Base-by-base conservation (phyloP, 2,888 invertebrate genomes). In the Hipparchia sbordonii region DNA sequence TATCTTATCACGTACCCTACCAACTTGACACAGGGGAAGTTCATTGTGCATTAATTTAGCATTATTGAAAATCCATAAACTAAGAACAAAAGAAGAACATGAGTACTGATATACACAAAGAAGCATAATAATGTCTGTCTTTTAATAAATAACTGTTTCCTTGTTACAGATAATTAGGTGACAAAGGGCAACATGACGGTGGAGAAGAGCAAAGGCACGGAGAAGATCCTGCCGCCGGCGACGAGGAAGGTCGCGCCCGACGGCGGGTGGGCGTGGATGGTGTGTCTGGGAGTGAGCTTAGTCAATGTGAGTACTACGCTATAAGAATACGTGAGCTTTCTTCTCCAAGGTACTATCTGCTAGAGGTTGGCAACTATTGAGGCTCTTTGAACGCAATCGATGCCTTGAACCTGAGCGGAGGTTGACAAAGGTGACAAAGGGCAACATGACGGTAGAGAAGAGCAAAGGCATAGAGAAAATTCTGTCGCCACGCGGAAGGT, bases 191-290 rank as follows among this genome's bases (percentile, higher is more conserved):
- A 86, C 83, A 93, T 93, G 93, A 93, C 93, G 80, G 92, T 89
- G 80, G 92, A 93, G 85, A 93, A 90, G 84, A 92, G 87, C 79
- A 93, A 93, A 91, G 93, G 91, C 77, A 79, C 81, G 51, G 83
- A 82, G 73, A 77, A 81, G 74, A 89, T 88, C 79, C 78, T 79
- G 79, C 90, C 88, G 78, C 92, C 92, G 78, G 87, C 92, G 77
- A 94, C 94, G 39, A 95, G 94, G 89, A 95, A 96, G 90, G 95
- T 96, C 79, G 96, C 97, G 54, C 97, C 97, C 62, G 97, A 98
- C 86, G 97, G 97, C 69, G 97, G 97, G 70, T 98, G 97, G 97
- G 98, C 97, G 71, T 98, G 97, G 97, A 95, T 97, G 93, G 97
- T 97, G 76, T 97, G 97, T 78, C 90, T 97, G 77, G 97, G 97